Base-by-base conservation (phyloP, 1,140 invertebrate species). In the Zaprionus capensis region DNA sequence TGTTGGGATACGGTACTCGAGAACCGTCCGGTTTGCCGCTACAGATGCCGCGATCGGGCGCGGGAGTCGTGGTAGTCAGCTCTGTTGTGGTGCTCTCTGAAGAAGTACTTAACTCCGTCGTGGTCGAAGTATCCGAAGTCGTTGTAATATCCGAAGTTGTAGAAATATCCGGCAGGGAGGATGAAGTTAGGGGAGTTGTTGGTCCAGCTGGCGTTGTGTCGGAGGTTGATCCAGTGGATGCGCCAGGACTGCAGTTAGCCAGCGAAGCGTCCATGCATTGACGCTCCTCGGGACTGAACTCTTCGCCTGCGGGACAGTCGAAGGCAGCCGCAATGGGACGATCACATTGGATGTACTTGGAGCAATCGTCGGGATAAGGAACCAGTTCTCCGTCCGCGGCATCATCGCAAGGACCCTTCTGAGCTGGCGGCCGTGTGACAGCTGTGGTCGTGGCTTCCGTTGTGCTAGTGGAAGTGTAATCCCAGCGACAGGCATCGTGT, bases 351-450 rank as follows among this genome's bases (percentile, higher is more conserved):
- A 91, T 91, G 17, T 82, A 91, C 58, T 91, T 91, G 0, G 80
- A 73, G 55, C 91, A 91, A 58, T 91, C 83, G 38, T 91, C 62
- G 6, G 91, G 91, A 76, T 91, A 91, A 1, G 91, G 70, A 5
- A 91, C 81, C 22, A 73, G 26, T 5, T 49, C 70, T 6, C 81
- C 82, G 51, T 86, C 68, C 0, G 22, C 49, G 0, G 65, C 71
- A 65, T 69, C 71, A 51, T 78, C 80, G 41, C 91, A 91, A 0
- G 85, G 82, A n/a, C 78, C 81, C 44, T 78, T 78, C 6, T 83
- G 82, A 0, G 82, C 78, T 1, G 85, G 85, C 0, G 90, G 82
- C 5, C 90, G 57, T 0, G 82, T 79, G 1, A 73, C 81, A 12
- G 66, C 24, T 15, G 64, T 24, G 67, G 38, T 24, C 73, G 55